These are phyloP conservation scores for Diceros bicornis DNA, from an alignment of 2,797 vertebrate genomes.

Conservation along the genomic window DNA sequence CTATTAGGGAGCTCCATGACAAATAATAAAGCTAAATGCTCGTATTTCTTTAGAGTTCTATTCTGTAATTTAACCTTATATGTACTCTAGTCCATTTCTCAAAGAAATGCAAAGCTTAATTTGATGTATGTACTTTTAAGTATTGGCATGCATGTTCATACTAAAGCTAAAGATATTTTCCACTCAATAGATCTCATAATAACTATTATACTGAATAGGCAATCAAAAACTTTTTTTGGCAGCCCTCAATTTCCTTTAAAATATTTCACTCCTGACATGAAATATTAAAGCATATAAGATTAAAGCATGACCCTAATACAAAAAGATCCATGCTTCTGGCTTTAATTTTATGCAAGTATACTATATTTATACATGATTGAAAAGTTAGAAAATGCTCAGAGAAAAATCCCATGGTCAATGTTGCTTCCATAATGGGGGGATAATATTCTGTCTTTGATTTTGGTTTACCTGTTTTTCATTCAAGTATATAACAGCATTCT, in stretches of 20 bases:
- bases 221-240: slow-evolving; percentile 1
- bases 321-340: background rate
- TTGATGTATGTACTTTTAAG: background rate
- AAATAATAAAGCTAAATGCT: background rate
- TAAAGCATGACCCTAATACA: background rate
- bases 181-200: background rate
- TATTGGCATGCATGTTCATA: background rate
- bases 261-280: background rate
- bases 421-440: background rate
- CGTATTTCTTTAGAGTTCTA: background rate
- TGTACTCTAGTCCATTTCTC: background rate
- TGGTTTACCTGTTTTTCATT: slow-evolving; percentile 61
- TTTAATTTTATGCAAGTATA: slow-evolving; percentile 46
- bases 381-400: background rate
- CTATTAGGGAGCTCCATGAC: background rate
- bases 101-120: slow-evolving; percentile 43
- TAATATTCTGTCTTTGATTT: background rate
- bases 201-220: background rate
- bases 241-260: background rate
- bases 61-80: background rate
- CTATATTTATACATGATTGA: background rate
- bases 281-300: slow-evolving; percentile 4
- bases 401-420: slow-evolving; percentile 16
- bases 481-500: background rate
- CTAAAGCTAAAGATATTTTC: background rate